Conservation (phyloP, 2,797 vertebrate species). For the Natrix natrix region DNA sequence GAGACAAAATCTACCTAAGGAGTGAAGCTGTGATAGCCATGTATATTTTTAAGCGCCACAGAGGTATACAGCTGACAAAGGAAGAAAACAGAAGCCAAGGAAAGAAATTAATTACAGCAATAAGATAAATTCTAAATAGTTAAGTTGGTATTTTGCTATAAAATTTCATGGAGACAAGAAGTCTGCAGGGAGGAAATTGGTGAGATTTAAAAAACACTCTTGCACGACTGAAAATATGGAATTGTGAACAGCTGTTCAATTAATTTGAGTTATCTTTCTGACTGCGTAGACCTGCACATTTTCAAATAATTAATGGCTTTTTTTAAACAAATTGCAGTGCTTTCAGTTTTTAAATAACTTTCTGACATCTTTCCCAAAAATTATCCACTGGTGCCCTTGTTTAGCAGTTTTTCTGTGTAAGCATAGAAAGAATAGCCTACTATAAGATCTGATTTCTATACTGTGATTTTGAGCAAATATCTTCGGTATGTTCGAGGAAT, state of each 20-base stretch:
- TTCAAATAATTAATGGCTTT: neutral
- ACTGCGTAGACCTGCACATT: neutral
- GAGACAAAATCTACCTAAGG: neutral
- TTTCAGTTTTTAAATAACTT: neutral
- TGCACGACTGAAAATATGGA: neutral
- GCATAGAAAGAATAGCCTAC: neutral
- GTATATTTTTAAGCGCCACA: neutral
- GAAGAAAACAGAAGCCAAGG: neutral
- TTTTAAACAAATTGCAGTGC: neutral
- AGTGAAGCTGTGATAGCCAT: neutral
- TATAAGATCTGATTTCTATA: neutral
- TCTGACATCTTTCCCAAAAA: neutral
- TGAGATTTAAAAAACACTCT: neutral
- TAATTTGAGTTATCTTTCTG: neutral
- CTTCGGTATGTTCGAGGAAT: neutral
- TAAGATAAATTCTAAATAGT: neutral
- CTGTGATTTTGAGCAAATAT: neutral
- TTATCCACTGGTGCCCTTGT: neutral
- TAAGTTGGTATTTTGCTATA: neutral
- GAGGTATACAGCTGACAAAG: neutral
- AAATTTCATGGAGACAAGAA: neutral
- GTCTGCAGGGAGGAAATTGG: neutral
- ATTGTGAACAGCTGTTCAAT: neutral
- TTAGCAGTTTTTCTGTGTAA: neutral
- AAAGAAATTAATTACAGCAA: neutral